Percentiles rank a stretch among this genome's conserved stretches.
Conservation (phyloP, 2,888 invertebrate species). For the Athrips mouffetella region DNA sequence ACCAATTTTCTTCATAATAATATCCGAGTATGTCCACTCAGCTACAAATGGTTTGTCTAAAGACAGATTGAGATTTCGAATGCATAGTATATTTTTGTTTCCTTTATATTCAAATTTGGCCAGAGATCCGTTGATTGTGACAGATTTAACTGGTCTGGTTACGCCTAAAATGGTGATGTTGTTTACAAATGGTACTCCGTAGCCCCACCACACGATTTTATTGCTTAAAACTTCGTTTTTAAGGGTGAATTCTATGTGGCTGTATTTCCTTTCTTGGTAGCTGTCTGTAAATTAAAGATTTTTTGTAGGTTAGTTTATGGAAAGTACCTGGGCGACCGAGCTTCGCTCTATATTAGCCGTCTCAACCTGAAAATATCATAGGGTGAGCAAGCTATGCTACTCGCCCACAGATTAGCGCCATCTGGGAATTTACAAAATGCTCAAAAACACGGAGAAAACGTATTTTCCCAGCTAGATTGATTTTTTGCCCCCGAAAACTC, state of each 20-base stretch:
- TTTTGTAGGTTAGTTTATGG: neutral
- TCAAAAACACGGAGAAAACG: no score
- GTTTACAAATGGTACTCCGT: slow-evolving; percentile 60
- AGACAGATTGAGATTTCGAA: slow-evolving; percentile 48
- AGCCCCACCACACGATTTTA: slow-evolving; percentile 65
- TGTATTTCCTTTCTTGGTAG: slow-evolving; percentile 78
- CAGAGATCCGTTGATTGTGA: slow-evolving; percentile 45
- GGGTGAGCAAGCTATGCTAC: no score
- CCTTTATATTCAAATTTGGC: slow-evolving; percentile 40
- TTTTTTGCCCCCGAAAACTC: no score
- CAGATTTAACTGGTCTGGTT: slow-evolving; percentile 35
- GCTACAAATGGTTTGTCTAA: slow-evolving; percentile 56
- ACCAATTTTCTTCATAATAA: neutral
- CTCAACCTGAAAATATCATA: no score
- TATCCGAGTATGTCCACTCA: slow-evolving; percentile 45
- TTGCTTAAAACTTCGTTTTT: slow-evolving; percentile 47
- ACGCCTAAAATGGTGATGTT: slow-evolving; percentile 48
- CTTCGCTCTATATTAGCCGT: no score
- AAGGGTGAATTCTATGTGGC: slow-evolving; percentile 68
- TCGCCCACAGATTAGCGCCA: no score
- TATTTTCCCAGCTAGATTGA: no score
- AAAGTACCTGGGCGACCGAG: no score
- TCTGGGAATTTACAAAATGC: no score
- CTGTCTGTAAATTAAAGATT: slow-evolving; percentile 65
- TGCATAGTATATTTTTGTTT: slow-evolving; percentile 40